Base-by-base conservation (phyloP, 2,113 vertebrate species). In the Malurus cyaneus region DNA sequence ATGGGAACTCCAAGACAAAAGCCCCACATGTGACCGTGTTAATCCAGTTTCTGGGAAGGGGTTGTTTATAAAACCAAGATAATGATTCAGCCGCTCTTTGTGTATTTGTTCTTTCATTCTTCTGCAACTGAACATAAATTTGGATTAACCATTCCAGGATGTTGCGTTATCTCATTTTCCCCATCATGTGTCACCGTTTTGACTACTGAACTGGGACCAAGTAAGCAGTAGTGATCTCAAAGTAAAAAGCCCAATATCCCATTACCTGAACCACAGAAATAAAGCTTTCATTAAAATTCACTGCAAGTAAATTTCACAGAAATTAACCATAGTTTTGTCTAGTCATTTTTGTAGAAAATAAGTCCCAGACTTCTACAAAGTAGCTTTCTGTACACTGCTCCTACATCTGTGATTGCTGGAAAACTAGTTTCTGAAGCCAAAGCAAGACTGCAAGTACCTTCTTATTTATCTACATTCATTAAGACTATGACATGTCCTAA, bases 81-180 rank as follows among this genome's bases (percentile, higher is more conserved):
- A 42, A 74, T 86, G 77, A 94, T 26, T 96, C 85, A 86, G 57
- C 17, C 41, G 76, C n/a, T 77, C 87, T 89, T 56, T 79, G 25
- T 69, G 19, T 61, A 64, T 86, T 93, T 88, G 18, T 67, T 88
- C 72, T 64, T 90, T 67, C 47, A 86, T 74, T 77, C 61, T 86
- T 92, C 56, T 64, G 50, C 59, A 80, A 49, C 0, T 59, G 34
- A 77, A 95, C 20, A 52, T 41, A 76, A 73, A 83, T 54, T 44
- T 67, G 52, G 47, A 88, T 80, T 93, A 96, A 77, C 5, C 23
- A 29, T 78, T 72, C 39, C 21, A 4, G 60, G 15, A 78, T 73
- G 31, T 59, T 44, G 42, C 3, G 1, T 82, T 41, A 79, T 44
- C 57, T 77, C 15, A 53, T 80, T 86, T 88, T 79, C 26, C 26